Base-by-base conservation (phyloP, 2,888 invertebrate genomes). In the Scaptomyza caliginosa region DNA sequence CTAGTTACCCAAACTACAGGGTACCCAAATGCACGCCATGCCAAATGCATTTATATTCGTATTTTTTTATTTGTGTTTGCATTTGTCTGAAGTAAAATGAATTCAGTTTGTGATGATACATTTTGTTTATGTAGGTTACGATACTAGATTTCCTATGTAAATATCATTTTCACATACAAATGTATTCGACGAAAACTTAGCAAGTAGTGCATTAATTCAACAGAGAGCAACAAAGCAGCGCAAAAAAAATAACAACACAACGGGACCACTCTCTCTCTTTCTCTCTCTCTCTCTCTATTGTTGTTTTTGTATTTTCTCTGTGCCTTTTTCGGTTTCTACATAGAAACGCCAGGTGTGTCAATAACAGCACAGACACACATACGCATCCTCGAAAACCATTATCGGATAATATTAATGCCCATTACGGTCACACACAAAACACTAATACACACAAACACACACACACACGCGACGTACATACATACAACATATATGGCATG, bases 401-500 rank as follows among this genome's bases (percentile, higher is more conserved):
- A 68, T 55, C 67, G 51, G 49, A 54, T 67, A 58, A 63, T 67
- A 71, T 63, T 51, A 68, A 73, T 73, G 59, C 55, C 60, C 55
- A 70, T 69, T 71, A 46, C 49, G 58, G 49, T 26, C 49, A 52
- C 45, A 55, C 28, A 32, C 21, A 11, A n/a, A n/a, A n/a, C n/a
- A n/a, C n/a, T n/a, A n/a, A n/a, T 4, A 28, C 10, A 28, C 8
- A 26, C 10, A 26, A 3, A 28, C 4, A 11, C 4, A 11, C 11
- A 5, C 11, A 28, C 28, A 11, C 10, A 26, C 11, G 28, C 5
- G 4, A 5, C 6, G 49, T 8, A 10, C n/a, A 24, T 11, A 21
- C 8, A 34, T n/a, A 34, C 7, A 17, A 46, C 52, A 34, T 49
- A 17, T 19, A 30, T n/a, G n/a, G n/a, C n/a, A n/a, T 42, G 34